Evolutionary conservation across 2,113 vertebrate species (phyloP), one percentile per base, ranked within the genome.

Genomic region (Sorex fumeus): DNA sequence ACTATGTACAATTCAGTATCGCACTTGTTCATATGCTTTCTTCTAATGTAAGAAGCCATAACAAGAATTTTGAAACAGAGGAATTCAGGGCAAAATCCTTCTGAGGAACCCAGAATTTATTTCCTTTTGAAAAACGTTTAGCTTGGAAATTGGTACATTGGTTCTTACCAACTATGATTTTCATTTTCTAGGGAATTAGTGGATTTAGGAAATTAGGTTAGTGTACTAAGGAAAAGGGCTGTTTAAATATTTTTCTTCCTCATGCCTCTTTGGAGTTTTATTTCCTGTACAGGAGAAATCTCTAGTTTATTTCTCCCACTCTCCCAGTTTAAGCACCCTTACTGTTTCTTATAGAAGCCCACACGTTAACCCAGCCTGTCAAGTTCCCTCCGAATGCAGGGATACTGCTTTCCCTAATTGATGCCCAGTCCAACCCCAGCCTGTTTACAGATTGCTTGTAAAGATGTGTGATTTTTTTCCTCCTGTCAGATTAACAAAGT

Each of bases 51-150:
- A 60, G 70, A 93, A 70, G 62, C n/a, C 36, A 2, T 30, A 78
- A 45, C 25, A 84, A 7, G 62, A 45, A 64, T 53, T 53, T 53
- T 2, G 62, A 88, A 43, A 84, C 8, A 19, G 84, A 74, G 47
- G 62, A 27, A 75, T 15, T 32, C 10, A 50, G 8, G 45, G 53
- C 34, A 43, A 88, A 80, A 40, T 47, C 81, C 45, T n/a, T 40
- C 10, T 5, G 47, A 47, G 45, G 50, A 93, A 57, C 30, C 53
- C 43, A 72, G 57, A 25, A n/a, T 78, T 76, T 60, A 70, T 81
- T 91, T 77, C 75, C 75, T 90, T 92, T 81, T 71, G 64, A 64
- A 83, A 96, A 92, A 79, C 45, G 36, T 79, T 86, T 16, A 83
- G 75, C 74, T 84, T 91, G 36, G 57, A 28, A 40, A 78, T 81